Percentiles rank a stretch among this genome's conserved stretches.
These are phyloP conservation scores for Metaphire vulgaris DNA, from an alignment of 1,140 invertebrate species.

Conservation along the genomic window DNA sequence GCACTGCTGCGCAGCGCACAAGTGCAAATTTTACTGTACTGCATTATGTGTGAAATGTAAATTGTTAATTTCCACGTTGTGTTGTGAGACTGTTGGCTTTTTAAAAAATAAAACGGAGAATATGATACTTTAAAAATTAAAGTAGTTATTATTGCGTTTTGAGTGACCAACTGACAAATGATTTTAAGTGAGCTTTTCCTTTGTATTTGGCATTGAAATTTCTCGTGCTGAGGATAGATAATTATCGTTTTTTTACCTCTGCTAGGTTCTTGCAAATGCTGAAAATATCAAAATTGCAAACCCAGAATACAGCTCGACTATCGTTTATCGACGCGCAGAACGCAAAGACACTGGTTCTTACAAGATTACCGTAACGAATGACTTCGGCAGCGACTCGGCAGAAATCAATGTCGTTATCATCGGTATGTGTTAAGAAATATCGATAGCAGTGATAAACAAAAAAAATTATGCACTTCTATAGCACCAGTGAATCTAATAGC, in stretches of 20 bases:
- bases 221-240: neutral
- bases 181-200: neutral
- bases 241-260: neutral
- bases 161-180: too few species aligned
- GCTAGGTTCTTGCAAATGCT: conserved; percentile 6
- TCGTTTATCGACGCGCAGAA: neutral
- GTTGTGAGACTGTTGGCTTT: too few species aligned
- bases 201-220: neutral
- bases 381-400: conserved; percentile 78
- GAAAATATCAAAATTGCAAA: conserved; percentile 12
- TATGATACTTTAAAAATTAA: too few species aligned
- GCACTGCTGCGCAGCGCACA: too few species aligned
- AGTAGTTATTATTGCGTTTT: too few species aligned
- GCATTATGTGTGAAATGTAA: too few species aligned
- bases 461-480: too few species aligned
- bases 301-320: conserved; percentile 9
- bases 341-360: conserved; percentile 11
- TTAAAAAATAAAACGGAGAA: too few species aligned
- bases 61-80: too few species aligned
- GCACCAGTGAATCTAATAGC: too few species aligned
- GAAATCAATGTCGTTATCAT: conserved; percentile 85
- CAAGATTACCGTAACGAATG: conserved; percentile 74
- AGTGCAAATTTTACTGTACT: too few species aligned
- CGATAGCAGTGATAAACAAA: too few species aligned
- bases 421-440: conserved; percentile 55